Base-by-base conservation (phyloP, 2,797 vertebrate genomes). In the Lutjanus campechanus region DNA sequence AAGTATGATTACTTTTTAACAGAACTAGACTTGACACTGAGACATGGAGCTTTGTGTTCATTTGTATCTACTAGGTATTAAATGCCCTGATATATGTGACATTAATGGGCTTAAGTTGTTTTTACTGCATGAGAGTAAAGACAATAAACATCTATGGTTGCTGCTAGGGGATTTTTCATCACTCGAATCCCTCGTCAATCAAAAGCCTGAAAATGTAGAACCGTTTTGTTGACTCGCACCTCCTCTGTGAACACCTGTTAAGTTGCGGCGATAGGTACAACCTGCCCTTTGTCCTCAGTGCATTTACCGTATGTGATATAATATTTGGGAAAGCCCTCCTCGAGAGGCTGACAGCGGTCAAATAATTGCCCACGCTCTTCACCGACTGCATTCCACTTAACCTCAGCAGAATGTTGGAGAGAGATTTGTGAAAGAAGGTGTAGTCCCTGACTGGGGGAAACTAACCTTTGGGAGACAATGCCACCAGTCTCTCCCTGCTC, bases 381-480 rank as follows among this genome's bases (percentile, higher is more conserved):
- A 25, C 51, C 53, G 63, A 79, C 91, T 77, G 66, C 90, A 90
- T 94, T 95, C 94, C 94, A 93, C 95, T 95, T 96, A 95, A 96
- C 95, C 95, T 90, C 51, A n/a, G 85, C 92, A 93, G 95, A 95
- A 94, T 95, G 93, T 77, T 75, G 83, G 83, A 82, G 88, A 87
- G 85, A 86, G 87, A 81, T 89, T 78, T 91, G 84, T 86, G 84
- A 84, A 85, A 78, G 87, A 92, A 94, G 92, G 87, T 91, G 89
- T 81, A 88, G 91, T 87, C 86, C 78, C 88, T 87, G 89, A 89
- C 92, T 89, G 84, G 73, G 92, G 92, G 91, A 92, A 90, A 91
- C 89, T 96, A 96, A 96, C 95, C 95, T 96, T 96, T 96, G 92
- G 83, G 91, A 94, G 91, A 96, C 95, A 96, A 96, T 95, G 93